Conservation (phyloP, 2,888 invertebrate species). For the Morinoia aosen region DNA sequence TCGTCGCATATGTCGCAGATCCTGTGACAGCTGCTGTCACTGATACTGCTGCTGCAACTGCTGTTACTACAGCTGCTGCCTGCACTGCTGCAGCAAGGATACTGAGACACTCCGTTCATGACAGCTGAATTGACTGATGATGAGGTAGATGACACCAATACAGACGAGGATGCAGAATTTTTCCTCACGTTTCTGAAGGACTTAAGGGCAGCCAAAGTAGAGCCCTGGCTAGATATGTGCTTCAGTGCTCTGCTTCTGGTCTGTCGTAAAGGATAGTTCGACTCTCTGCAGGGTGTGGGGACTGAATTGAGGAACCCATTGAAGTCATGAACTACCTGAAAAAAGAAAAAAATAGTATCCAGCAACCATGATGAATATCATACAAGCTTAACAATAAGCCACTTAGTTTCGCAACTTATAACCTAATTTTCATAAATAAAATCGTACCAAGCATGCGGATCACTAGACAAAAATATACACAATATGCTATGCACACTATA, state of each 20-base stretch:
- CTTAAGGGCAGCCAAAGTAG: slow-evolving; percentile 5
- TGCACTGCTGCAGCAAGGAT: slow-evolving; percentile 38
- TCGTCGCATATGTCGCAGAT: slow-evolving; percentile 27
- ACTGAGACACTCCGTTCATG: background rate
- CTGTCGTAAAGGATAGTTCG: background rate
- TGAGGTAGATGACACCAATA: background rate
- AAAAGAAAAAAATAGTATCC: background rate
- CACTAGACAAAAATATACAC: too few species aligned
- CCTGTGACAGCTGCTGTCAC: slow-evolving; percentile 6
- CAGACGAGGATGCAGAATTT: background rate
- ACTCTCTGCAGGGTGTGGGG: background rate
- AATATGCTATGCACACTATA: too few species aligned
- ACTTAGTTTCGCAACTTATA: too few species aligned
- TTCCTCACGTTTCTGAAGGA: background rate
- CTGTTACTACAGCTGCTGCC: slow-evolving; percentile 43
- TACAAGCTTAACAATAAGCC: background rate
- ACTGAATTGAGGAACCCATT: background rate
- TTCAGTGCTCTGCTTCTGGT: slow-evolving; percentile 26
- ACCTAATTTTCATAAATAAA: too few species aligned
- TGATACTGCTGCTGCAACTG: slow-evolving; percentile 35
- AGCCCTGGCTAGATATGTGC: background rate
- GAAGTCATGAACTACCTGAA: background rate
- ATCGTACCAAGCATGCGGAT: too few species aligned
- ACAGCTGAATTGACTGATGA: background rate
- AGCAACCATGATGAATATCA: background rate